Conservation (phyloP, 1,140 invertebrate genomes). For the Papilio dardanus region DNA sequence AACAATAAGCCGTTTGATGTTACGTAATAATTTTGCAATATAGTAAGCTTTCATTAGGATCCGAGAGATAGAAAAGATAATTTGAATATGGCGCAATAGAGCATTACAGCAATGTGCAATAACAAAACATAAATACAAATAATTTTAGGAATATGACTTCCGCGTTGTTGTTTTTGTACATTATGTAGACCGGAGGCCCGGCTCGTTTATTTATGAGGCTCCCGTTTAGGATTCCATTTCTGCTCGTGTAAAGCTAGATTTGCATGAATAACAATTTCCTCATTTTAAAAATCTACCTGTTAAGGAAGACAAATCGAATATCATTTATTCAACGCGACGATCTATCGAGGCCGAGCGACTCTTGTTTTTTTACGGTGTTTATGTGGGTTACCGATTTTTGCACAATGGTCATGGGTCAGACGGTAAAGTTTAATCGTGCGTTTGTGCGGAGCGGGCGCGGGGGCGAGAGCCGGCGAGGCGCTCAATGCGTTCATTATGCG, state of each 20-base stretch:
- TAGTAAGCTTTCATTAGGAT: slow-evolving; percentile 27
- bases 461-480: slow-evolving; percentile 53
- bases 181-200: slow-evolving; percentile 61
- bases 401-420: slow-evolving; percentile 58
- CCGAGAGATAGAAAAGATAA: slow-evolving; percentile 24
- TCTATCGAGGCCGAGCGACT: slow-evolving; percentile 65
- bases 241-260: slow-evolving; percentile 77
- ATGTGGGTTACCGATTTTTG: slow-evolving; percentile 70
- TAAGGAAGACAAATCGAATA: slow-evolving; percentile 72
- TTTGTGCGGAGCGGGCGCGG: slow-evolving; percentile 50
- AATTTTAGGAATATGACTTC: slow-evolving; percentile 51
- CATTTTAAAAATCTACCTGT: slow-evolving; percentile 77
- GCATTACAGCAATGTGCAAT: slow-evolving; percentile 24
- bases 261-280: slow-evolving; percentile 78
- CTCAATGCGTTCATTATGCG: slow-evolving; percentile 74
- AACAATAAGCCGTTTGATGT: slow-evolving; percentile 19
- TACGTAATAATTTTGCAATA: slow-evolving; percentile 26
- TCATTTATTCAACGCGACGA: slow-evolving; percentile 72
- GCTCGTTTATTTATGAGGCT: slow-evolving; percentile 75
- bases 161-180: slow-evolving; percentile 68
- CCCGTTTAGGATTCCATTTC: slow-evolving; percentile 76
- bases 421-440: slow-evolving; percentile 53
- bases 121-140: slow-evolving; percentile 33
- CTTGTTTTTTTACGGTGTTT: slow-evolving; percentile 63
- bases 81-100: slow-evolving; percentile 46